Evolutionary conservation across 1,140 invertebrate species (phyloP).

Genomic region (Drosophila sproati): DNA sequence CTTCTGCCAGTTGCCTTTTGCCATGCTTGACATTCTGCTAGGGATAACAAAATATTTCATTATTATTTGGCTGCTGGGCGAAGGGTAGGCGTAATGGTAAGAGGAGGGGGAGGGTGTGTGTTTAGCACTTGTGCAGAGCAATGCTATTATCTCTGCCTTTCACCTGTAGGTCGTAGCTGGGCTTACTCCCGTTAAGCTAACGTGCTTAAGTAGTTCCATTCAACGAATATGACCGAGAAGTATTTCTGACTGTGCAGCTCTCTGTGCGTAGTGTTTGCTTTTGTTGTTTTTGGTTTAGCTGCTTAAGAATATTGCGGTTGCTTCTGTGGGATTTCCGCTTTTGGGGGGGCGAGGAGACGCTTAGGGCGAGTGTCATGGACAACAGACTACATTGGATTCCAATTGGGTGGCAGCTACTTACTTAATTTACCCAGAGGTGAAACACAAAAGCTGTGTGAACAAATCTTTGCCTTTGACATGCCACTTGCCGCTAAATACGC

Average conservation of each 20-base stretch:
- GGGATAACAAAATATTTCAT: constrained; percentile 62
- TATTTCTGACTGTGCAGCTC: neutral
- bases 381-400: constrained; percentile 51
- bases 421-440: constrained; percentile 68
- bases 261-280: constrained; percentile 17
- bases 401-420: constrained; percentile 66
- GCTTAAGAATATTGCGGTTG: constrained; percentile 72
- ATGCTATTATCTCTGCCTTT: neutral
- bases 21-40: constrained; percentile 18
- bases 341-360: constrained; percentile 22
- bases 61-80: constrained; percentile 35
- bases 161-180: constrained; percentile 47
- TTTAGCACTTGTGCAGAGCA: neutral
- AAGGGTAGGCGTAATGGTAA: neutral
- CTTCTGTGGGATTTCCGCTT: constrained; percentile 56
- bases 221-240: constrained; percentile 22
- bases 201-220: constrained; percentile 67
- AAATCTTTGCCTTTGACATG: constrained; percentile 78
- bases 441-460: constrained; percentile 45
- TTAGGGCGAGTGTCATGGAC: constrained; percentile 45
- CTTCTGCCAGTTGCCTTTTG: neutral
- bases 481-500: constrained; percentile 68
- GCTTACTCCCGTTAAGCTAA: constrained; percentile 61
- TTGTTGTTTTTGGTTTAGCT: constrained; percentile 60
- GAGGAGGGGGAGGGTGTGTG: neutral